A percentile compares a stretch with the other conserved stretches of the same genome.
Evolutionary conservation across 1,140 invertebrate species (phyloP).

Genomic region (Pachypeltis micranthus): DNA sequence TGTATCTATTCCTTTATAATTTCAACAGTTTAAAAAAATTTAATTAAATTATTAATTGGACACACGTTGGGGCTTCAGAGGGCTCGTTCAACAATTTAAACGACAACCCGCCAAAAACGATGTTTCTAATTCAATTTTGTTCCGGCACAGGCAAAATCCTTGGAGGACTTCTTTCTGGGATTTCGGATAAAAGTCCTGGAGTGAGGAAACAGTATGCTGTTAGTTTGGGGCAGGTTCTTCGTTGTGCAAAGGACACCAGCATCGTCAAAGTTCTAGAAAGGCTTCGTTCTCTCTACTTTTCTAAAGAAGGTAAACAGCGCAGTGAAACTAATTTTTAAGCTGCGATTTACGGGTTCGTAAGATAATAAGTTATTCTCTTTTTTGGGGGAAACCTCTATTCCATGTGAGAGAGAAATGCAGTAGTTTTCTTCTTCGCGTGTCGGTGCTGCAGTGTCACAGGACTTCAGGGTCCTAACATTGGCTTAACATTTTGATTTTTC

Average conservation of each 20-base stretch:
- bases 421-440: neutral
- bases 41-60: no score
- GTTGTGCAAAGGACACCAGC: slow-evolving; percentile 74
- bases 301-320: slow-evolving; percentile 44
- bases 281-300: slow-evolving; percentile 65
- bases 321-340: neutral
- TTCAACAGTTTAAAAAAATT: no score
- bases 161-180: slow-evolving; percentile 57
- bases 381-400: neutral
- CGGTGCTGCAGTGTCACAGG: no score
- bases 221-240: slow-evolving; percentile 73
- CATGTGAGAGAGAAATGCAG: neutral
- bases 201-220: slow-evolving; percentile 72
- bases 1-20: no score
- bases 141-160: slow-evolving; percentile 68
- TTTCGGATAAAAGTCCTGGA: slow-evolving; percentile 69
- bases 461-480: no score
- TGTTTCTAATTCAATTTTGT: no score
- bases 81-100: no score
- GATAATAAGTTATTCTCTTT: neutral
- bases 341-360: neutral
- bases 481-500: no score
- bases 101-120: no score
- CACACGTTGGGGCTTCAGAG: no score
- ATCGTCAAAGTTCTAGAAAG: slow-evolving; percentile 74